These are phyloP conservation scores for Trididemnum miniatum DNA, from an alignment of 23 tunicate genomes.

Conservation along the genomic window DNA sequence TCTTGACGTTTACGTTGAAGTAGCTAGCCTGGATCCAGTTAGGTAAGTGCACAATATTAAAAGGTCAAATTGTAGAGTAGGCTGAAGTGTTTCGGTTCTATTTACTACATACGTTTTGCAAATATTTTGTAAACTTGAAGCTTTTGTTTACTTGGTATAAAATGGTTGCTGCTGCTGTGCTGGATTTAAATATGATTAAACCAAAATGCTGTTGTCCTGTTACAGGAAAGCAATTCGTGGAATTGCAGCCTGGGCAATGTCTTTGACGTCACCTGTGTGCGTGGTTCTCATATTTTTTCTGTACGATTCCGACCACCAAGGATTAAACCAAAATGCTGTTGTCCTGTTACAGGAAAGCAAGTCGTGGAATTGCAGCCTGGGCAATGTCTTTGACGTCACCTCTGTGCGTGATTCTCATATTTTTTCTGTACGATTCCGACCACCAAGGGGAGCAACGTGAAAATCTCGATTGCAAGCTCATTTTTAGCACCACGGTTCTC, in stretches of 20 bases:
- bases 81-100: no score
- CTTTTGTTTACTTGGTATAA: no score
- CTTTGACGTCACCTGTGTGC: conserved; percentile 20
- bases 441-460: neutral
- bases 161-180: no score
- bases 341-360: conserved; percentile 25
- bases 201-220: no score
- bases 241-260: conserved; percentile 7
- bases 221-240: conserved; percentile 21
- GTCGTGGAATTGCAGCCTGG: conserved; percentile 13
- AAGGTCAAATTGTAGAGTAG: no score
- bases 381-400: conserved; percentile 24
- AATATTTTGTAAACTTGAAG: no score
- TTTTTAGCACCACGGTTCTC: conserved; percentile 23
- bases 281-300: neutral
- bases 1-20: conserved; percentile 21
- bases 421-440: conserved; percentile 27
- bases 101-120: no score
- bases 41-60: no score
- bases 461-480: conserved; percentile 37
- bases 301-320: conserved; percentile 25
- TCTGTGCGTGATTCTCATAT: neutral
- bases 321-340: no score
- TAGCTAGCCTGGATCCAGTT: neutral
- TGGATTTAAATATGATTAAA: no score